A percentile compares a stretch with the other conserved stretches of the same genome.
These are phyloP conservation scores for Xestoiulus laeticollis DNA, from an alignment of 2,888 invertebrate genomes.

Conservation along the genomic window DNA sequence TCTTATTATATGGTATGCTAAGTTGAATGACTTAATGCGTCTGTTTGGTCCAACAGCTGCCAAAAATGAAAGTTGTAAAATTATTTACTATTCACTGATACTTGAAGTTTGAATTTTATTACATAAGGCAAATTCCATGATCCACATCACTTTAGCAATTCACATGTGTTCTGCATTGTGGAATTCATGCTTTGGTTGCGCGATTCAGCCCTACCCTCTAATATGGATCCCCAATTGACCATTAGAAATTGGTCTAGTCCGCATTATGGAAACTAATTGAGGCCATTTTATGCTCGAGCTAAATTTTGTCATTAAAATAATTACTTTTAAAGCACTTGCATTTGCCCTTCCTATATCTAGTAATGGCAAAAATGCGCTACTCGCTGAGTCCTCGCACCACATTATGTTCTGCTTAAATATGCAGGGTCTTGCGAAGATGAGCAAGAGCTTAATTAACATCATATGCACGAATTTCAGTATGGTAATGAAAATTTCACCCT, in stretches of 20 bases:
- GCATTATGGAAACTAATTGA: neutral
- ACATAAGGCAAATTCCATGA: no score
- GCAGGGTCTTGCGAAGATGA: neutral
- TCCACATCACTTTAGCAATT: no score
- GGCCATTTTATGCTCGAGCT: constrained; percentile 19
- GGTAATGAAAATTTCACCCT: neutral
- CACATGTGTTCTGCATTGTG: no score
- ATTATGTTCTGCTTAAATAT: constrained; percentile 23
- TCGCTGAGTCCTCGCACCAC: neutral
- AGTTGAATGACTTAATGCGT: no score
- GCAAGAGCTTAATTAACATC: neutral
- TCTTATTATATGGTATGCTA: no score
- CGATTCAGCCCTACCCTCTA: neutral
- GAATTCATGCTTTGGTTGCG: neutral
- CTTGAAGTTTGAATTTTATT: no score
- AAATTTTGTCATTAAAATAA: constrained; percentile 24
- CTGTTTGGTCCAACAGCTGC: no score
- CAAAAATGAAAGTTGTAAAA: no score
- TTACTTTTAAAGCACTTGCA: neutral
- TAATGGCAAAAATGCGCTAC: no score
- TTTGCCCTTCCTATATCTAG: neutral
- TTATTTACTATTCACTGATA: no score
- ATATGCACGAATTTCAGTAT: neutral
- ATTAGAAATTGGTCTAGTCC: neutral
- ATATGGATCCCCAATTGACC: neutral